phyloP scores from a whole-genome alignment of 2,113 vertebrate genomes.

The Penelope pileata region DNA sequence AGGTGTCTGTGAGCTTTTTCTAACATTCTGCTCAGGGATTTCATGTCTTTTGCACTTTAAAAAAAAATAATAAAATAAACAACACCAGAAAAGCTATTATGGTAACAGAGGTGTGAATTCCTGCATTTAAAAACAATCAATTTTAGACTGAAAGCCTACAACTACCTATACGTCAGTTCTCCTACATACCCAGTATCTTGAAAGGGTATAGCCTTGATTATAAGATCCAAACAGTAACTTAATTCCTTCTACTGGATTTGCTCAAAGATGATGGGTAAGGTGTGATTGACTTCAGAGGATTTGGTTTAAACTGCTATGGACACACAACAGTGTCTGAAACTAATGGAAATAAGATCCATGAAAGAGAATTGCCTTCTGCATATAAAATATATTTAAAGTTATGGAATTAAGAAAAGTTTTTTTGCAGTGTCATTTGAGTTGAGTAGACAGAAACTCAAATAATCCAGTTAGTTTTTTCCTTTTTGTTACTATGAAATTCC shows the following conservation, averaged over 20 bases:
- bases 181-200: rapidly evolving
- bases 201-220: background rate
- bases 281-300: background rate
- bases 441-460: background rate
- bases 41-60: background rate
- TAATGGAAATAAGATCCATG: background rate
- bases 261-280: background rate
- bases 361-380: background rate
- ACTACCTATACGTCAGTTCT: background rate
- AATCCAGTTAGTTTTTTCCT: background rate
- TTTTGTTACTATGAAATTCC: background rate
- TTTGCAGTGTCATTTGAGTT: background rate
- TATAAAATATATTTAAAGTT: background rate
- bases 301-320: background rate
- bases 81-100: background rate
- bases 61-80: background rate
- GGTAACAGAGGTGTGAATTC: background rate
- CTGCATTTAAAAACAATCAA: background rate
- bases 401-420: background rate
- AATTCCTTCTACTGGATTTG: background rate
- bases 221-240: background rate
- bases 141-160: background rate
- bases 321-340: background rate
- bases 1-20: background rate
- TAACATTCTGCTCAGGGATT: background rate